Evolutionary conservation across 2,797 vertebrate species (phyloP).

Genomic region (Steatocranus sp.): DNA sequence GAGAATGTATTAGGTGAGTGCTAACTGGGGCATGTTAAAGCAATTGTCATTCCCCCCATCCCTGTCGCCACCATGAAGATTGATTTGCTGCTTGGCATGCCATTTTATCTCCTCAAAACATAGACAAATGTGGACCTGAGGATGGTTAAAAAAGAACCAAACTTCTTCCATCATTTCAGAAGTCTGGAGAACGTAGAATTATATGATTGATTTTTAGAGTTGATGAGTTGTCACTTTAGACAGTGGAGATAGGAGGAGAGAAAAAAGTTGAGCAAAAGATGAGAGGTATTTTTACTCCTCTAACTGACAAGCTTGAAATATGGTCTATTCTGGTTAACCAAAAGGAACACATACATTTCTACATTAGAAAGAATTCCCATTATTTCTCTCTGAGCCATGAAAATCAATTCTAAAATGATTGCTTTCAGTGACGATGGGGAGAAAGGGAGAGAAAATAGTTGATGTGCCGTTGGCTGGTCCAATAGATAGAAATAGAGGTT

Average conservation of each 20-base stretch:
- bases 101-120: conserved; percentile 59
- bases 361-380: conserved; percentile 98
- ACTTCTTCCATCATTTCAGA: conserved; percentile 55
- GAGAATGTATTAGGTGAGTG: conserved; percentile 32
- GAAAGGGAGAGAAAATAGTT: conserved; percentile 75
- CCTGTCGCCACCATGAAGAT: conserved; percentile 40
- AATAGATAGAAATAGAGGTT: conserved; percentile 80
- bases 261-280: conserved; percentile 68
- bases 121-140: conserved; percentile 50
- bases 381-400: conserved; percentile 98
- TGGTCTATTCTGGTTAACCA: conserved; percentile 99
- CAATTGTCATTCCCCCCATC: conserved; percentile 44
- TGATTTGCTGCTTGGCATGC: conserved; percentile 53
- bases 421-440: conserved; percentile 81
- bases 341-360: conserved; percentile 99
- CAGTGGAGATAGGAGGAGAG: conserved; percentile 49
- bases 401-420: conserved; percentile 99
- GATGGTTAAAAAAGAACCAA: conserved; percentile 43
- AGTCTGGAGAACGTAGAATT: conserved; percentile 60
- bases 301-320: conserved; percentile 94
- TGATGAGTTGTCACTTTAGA: conserved; percentile 77
- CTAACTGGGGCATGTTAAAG: conserved; percentile 70
- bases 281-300: conserved; percentile 83
- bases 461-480: conserved; percentile 88
- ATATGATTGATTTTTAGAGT: conserved; percentile 75